phyloP scores from a whole-genome alignment of 2,888 invertebrate species.

The Disparrhopalites patrizii region DNA sequence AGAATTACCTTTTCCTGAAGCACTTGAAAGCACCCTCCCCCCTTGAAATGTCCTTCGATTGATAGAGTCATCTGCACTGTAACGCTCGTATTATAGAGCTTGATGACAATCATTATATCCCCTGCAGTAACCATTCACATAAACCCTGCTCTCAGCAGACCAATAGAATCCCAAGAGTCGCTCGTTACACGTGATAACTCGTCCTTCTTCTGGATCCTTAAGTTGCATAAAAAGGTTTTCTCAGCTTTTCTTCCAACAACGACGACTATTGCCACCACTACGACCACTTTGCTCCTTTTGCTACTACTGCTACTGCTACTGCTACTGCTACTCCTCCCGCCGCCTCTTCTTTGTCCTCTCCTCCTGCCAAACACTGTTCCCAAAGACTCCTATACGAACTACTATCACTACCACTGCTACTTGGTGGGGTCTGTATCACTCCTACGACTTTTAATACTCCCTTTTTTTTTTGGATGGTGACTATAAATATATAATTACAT shows the following conservation, averaged over 20 bases:
- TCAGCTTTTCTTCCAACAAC: too few species aligned
- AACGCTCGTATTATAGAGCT: conserved; percentile 43
- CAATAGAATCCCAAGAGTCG: conserved; percentile 37
- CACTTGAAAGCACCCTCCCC: conserved; percentile 34
- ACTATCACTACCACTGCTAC: too few species aligned
- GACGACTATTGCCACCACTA: too few species aligned
- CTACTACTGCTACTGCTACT: too few species aligned
- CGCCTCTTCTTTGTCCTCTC: not conserved
- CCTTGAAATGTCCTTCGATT: conserved; percentile 46
- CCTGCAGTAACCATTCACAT: conserved; percentile 40
- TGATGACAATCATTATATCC: conserved; percentile 48
- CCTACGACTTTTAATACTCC: too few species aligned
- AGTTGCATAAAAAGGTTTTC: conserved; percentile 36
- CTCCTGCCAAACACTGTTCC: not conserved
- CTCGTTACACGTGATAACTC: conserved; percentile 45
- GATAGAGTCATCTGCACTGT: conserved; percentile 47
- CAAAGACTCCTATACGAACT: too few species aligned
- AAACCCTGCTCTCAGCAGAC: conserved; percentile 35
- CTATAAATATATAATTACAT: too few species aligned
- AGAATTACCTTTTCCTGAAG: conserved; percentile 46
- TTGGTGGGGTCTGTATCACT: too few species aligned
- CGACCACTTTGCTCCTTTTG: too few species aligned
- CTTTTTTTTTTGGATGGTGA: too few species aligned
- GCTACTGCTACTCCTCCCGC: too few species aligned
- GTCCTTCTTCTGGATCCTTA: conserved; percentile 27